Percentiles rank a stretch among this genome's conserved stretches.
Evolutionary conservation across 2,888 invertebrate genomes (phyloP).

Genomic region (Caenorhabditis panamensis): DNA sequence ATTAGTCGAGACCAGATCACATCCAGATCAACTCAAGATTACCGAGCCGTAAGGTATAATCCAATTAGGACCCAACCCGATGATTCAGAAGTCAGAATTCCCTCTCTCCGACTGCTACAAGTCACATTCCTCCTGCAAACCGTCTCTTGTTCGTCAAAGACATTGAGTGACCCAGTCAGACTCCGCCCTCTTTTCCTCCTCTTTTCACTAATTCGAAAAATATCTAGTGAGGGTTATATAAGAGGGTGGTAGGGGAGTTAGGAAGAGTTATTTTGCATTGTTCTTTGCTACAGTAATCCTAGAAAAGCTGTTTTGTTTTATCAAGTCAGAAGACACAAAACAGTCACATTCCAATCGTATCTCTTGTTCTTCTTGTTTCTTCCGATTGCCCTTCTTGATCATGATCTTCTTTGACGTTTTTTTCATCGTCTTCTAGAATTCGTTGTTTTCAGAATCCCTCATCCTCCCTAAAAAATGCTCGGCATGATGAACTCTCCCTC

Average conservation of each 20-base stretch:
- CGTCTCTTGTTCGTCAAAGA: conserved; percentile 53
- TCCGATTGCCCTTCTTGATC: conserved; percentile 11
- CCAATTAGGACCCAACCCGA: conserved; percentile 21
- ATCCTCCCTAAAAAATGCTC: conserved; percentile 56
- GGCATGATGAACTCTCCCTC: conserved; percentile 72
- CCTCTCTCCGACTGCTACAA: neutral
- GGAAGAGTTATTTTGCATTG: conserved; percentile 14
- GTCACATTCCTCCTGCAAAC: conserved; percentile 51
- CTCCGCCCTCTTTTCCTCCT: conserved; percentile 37
- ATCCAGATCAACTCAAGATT: too few species aligned
- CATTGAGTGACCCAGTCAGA: conserved; percentile 22
- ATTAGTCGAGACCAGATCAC: conserved; percentile 29
- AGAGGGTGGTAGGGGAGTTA: too few species aligned
- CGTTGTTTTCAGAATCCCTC: conserved; percentile 8
- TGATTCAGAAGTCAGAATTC: conserved; percentile 46
- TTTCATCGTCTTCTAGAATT: conserved; percentile 3
- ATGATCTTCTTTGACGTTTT: conserved; percentile 12
- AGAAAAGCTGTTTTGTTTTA: too few species aligned
- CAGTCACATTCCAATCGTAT: conserved; percentile 46
- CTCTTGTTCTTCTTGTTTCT: conserved; percentile 11
- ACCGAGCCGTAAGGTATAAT: conserved; percentile 30
- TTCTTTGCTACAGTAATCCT: conserved; percentile 5
- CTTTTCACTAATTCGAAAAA: conserved; percentile 26
- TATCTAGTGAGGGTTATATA: neutral
- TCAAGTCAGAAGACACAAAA: conserved; percentile 45